A percentile compares a stretch with the other conserved stretches of the same genome.
Conservation (phyloP, 2,797 vertebrate species). For the Sebastes hopkinsi region DNA sequence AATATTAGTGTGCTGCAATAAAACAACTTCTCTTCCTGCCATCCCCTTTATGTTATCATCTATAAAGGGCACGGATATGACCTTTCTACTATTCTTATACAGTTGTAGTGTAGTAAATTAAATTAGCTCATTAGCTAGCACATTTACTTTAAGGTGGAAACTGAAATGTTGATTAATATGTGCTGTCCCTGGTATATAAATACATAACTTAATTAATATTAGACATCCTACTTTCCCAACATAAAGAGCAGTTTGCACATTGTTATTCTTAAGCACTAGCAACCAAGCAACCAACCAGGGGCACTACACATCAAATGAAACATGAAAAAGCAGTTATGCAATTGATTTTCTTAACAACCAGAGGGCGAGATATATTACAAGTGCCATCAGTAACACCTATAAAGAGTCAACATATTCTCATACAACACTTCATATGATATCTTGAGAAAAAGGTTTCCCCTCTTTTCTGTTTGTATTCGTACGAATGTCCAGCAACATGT, state of each 20-base stretch:
- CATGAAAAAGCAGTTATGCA: constrained; percentile 34
- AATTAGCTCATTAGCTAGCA: neutral
- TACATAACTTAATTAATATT: neutral
- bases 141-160: neutral
- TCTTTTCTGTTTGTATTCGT: too few relatives aligned
- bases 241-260: neutral
- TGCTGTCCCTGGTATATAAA: neutral
- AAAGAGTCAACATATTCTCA: constrained; percentile 2
- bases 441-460: too few relatives aligned
- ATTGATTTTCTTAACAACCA: constrained; percentile 48
- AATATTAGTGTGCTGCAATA: neutral
- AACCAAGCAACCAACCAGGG: neutral
- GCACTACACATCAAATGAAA: constrained; percentile 20
- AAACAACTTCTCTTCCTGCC: neutral
- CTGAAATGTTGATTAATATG: neutral
- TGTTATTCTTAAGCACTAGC: neutral
- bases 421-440: rapidly evolving
- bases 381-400: constrained; percentile 39
- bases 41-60: neutral
- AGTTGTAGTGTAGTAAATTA: neutral
- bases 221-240: neutral
- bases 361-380: constrained; percentile 28
- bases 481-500: too few relatives aligned
- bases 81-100: neutral
- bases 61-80: neutral